Conservation (phyloP, 92 coral and sea anemone genomes). For the Porites cylindrica region DNA sequence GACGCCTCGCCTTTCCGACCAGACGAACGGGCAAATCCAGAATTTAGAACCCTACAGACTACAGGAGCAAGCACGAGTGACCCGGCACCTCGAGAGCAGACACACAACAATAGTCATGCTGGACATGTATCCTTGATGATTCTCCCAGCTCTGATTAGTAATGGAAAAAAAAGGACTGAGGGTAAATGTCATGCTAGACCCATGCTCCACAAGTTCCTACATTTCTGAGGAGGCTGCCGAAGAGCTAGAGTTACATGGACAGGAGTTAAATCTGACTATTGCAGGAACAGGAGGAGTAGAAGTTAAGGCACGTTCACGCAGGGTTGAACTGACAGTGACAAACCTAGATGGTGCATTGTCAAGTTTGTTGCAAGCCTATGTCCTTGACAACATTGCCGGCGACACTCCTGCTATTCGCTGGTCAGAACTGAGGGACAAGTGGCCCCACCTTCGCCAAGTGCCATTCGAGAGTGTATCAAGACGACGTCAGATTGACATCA, state of each 20-base stretch:
- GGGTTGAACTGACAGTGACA: slow-evolving; percentile 40
- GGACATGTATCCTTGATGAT: slow-evolving; percentile 50
- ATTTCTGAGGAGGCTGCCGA: slow-evolving; percentile 54
- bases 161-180: no score
- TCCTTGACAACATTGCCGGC: slow-evolving; percentile 65
- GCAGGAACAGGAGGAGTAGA: slow-evolving; percentile 64
- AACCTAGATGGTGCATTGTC: slow-evolving; percentile 31
- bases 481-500: slow-evolving; percentile 61
- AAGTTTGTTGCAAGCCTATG: no score
- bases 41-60: not conserved
- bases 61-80: no score
- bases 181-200: no score
- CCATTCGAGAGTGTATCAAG: slow-evolving; percentile 55
- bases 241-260: slow-evolving; percentile 45
- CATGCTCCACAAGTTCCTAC: slow-evolving; percentile 63
- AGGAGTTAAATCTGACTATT: slow-evolving; percentile 46
- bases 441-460: slow-evolving; percentile 65
- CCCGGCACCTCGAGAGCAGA: no score
- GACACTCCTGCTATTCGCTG: slow-evolving; percentile 60
- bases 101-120: no score
- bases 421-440: slow-evolving; percentile 54
- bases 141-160: slow-evolving; percentile 29
- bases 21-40: not conserved
- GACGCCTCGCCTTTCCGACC: not conserved
- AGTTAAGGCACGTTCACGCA: slow-evolving; percentile 43